These are phyloP conservation scores for Pionites leucogaster DNA, from an alignment of 2,113 vertebrate genomes.

Conservation along the genomic window DNA sequence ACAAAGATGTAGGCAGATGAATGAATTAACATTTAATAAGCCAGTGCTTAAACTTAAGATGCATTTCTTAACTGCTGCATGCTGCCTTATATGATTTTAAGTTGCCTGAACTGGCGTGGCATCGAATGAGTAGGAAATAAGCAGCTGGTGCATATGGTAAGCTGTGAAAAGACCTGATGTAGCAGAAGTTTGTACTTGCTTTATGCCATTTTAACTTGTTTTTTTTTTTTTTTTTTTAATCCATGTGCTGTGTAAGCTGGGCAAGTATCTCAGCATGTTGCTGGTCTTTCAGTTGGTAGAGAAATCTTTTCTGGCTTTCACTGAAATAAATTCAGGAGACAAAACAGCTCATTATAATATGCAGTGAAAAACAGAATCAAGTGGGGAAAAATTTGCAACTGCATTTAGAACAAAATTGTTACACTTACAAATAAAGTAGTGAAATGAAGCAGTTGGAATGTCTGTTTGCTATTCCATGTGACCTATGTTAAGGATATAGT, in stretches of 20 bases:
- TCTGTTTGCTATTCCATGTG: background rate
- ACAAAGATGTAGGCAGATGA: background rate
- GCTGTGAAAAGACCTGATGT: background rate
- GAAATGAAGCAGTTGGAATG: background rate
- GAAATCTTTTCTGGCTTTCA: background rate
- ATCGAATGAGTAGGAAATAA: background rate
- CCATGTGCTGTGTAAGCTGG: background rate
- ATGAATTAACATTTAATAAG: background rate
- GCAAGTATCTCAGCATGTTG: background rate
- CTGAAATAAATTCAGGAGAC: background rate
- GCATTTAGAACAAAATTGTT: background rate
- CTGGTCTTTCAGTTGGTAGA: background rate
- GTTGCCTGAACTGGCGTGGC: background rate
- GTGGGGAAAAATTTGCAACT: background rate
- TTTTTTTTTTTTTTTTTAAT: background rate
- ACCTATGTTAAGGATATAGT: background rate
- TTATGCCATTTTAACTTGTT: background rate
- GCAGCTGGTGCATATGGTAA: background rate
- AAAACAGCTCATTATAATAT: background rate
- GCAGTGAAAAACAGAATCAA: background rate
- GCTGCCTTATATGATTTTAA: background rate
- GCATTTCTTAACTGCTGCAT: background rate
- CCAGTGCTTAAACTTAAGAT: background rate
- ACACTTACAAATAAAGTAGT: background rate
- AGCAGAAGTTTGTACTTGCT: background rate